Conservation (phyloP, 64 coral and sea anemone species). For the Pocillopora damicornis region DNA sequence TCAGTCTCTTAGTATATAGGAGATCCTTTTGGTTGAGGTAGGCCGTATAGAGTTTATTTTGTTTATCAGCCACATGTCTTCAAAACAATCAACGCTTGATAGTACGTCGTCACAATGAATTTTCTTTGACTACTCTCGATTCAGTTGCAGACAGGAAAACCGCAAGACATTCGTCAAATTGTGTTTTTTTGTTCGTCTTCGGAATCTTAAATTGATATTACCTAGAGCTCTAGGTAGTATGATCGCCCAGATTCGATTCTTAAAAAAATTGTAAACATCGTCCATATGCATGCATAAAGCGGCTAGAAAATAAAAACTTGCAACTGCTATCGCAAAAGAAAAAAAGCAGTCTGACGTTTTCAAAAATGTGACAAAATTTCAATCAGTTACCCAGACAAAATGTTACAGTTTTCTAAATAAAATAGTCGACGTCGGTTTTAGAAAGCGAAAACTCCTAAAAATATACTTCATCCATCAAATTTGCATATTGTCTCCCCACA, state of each 20-base stretch:
- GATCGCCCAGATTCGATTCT: neutral
- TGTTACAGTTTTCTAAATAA: neutral
- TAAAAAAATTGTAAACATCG: neutral
- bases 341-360: neutral
- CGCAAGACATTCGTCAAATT: neutral
- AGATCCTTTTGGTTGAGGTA: neutral
- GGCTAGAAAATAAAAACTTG: neutral
- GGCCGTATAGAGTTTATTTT: neutral
- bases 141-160: neutral
- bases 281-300: neutral
- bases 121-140: neutral
- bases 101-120: neutral
- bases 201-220: neutral
- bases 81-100: neutral
- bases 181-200: neutral
- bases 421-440: neutral
- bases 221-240: neutral
- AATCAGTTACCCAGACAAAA: no score
- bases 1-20: no score
- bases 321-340: neutral
- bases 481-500: conserved; percentile 3
- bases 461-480: neutral
- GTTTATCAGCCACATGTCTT: neutral
- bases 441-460: neutral
- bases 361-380: no score